Percentiles rank a stretch among this genome's conserved stretches.
phyloP scores from a whole-genome alignment of 2,888 invertebrate genomes.

The Acronicta aceris region DNA sequence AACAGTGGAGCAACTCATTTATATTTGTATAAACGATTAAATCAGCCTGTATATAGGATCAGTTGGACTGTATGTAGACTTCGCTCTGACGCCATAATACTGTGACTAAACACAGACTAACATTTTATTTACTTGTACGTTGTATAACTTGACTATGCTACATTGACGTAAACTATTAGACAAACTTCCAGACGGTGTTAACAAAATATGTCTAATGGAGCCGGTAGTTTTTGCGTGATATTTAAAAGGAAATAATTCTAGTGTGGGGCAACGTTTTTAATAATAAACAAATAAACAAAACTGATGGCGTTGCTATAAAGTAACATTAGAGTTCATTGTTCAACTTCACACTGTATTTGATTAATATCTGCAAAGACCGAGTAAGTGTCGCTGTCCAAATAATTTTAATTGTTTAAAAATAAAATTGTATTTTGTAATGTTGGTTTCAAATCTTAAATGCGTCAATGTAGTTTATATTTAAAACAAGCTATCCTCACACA shows the following conservation, averaged over 20 bases:
- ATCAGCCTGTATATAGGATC: conserved; percentile 46
- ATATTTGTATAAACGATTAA: conserved; percentile 29
- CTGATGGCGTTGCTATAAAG: too few relatives aligned
- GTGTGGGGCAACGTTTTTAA: too few relatives aligned
- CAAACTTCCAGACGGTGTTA: background rate
- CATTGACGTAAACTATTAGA: conserved; percentile 18
- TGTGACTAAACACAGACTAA: conserved; percentile 51
- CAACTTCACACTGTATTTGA: too few relatives aligned
- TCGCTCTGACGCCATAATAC: conserved; percentile 40
- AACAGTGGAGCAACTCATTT: conserved; percentile 9
- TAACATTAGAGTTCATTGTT: too few relatives aligned
- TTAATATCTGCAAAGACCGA: too few relatives aligned
- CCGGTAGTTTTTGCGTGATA: too few relatives aligned
- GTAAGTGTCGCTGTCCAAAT: too few relatives aligned
- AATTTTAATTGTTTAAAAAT: background rate
- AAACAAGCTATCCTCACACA: conserved; percentile 39
- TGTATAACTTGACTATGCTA: conserved; percentile 30
- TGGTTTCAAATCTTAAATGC: background rate
- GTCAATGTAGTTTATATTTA: conserved; percentile 21
- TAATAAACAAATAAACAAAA: too few relatives aligned
- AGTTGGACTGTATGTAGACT: conserved; percentile 28
- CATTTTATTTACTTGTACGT: conserved; percentile 25
- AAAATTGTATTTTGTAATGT: too few relatives aligned
- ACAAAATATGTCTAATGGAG: background rate
- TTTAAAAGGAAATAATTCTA: too few relatives aligned